Conservation (phyloP, 2,797 vertebrate genomes). For the Girardinus metallicus region DNA sequence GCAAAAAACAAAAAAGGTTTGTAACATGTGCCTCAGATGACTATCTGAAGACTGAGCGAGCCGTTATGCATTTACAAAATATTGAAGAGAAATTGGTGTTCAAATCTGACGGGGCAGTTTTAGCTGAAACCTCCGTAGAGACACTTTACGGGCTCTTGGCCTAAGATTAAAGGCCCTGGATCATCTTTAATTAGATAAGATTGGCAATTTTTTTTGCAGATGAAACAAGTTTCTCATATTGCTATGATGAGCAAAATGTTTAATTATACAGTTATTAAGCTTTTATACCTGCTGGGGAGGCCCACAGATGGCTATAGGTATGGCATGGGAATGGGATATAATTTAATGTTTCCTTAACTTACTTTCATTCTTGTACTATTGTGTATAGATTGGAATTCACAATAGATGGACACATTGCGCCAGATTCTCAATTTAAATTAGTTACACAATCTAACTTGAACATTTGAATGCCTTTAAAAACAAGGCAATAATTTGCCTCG, state of each 20-base stretch:
- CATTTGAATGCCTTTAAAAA: too few relatives aligned
- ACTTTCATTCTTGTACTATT: not conserved
- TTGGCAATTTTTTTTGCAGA: conserved; percentile 14
- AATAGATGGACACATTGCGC: not conserved
- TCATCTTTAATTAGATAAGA: conserved; percentile 22
- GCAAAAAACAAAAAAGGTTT: not conserved
- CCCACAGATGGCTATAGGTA: not conserved
- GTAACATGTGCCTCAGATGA: not conserved
- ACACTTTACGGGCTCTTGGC: conserved; percentile 11
- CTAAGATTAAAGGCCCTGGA: conserved; percentile 30
- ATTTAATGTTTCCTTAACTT: conserved; percentile 14
- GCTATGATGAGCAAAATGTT: conserved; percentile 34
- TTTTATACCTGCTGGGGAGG: conserved; percentile 15
- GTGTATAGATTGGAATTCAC: not conserved
- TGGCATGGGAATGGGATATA: not conserved
- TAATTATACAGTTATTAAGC: conserved; percentile 31
- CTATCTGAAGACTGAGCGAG: not conserved
- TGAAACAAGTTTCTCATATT: conserved; percentile 34
- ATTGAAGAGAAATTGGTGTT: conserved; percentile 4
- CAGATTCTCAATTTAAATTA: not conserved
- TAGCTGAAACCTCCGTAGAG: not conserved
- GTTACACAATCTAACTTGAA: not conserved
- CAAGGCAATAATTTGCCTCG: not conserved
- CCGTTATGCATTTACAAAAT: not conserved
- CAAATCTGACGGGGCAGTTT: conserved; percentile 8